Percentiles rank a stretch among this genome's conserved stretches.
Evolutionary conservation across 1,140 invertebrate species (phyloP).

Genomic region (Pogonomyrmex californicus): DNA sequence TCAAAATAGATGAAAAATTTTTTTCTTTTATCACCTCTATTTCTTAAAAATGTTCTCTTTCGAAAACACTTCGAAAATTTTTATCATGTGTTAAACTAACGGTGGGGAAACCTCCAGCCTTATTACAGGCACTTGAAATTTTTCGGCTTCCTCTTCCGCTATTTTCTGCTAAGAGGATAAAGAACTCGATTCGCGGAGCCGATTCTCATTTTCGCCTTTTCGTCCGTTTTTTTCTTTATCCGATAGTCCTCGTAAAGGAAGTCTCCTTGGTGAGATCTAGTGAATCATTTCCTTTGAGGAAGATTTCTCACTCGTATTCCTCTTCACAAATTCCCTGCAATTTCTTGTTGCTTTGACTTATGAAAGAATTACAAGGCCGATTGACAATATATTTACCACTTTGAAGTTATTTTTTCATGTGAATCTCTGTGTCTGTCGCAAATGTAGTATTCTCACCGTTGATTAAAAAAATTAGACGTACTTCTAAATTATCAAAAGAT

Average conservation of each 20-base stretch:
- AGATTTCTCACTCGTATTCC: not conserved
- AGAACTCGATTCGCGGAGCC: slow-evolving; percentile 74
- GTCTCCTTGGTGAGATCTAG: not conserved
- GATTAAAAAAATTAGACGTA: slow-evolving; percentile 15
- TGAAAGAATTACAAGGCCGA: slow-evolving; percentile 39
- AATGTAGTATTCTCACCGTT: slow-evolving; percentile 8
- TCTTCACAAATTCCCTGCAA: slow-evolving; percentile 15
- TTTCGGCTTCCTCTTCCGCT: slow-evolving; percentile 56
- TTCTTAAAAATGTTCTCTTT: slow-evolving; percentile 63
- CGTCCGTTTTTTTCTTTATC: slow-evolving; percentile 39
- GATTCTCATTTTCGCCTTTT: slow-evolving; percentile 31
- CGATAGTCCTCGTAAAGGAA: slow-evolving; percentile 41
- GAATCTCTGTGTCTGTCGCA: not conserved
- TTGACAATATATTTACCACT: slow-evolving; percentile 11
- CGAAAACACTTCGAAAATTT: slow-evolving; percentile 43
- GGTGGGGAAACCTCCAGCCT: slow-evolving; percentile 49
- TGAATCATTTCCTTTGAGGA: slow-evolving; percentile 54
- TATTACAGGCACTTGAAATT: slow-evolving; percentile 62
- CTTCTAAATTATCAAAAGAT: not conserved
- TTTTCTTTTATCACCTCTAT: not conserved
- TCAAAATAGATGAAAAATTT: not conserved
- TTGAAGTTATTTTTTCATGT: slow-evolving; percentile 18
- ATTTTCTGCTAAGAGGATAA: slow-evolving; percentile 79
- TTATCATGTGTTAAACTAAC: slow-evolving; percentile 75
- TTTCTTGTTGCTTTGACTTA: slow-evolving; percentile 34